Evolutionary conservation across 2,888 invertebrate genomes (phyloP), one percentile per base, ranked within the genome.

Genomic region (Plagodis pulveraria): DNA sequence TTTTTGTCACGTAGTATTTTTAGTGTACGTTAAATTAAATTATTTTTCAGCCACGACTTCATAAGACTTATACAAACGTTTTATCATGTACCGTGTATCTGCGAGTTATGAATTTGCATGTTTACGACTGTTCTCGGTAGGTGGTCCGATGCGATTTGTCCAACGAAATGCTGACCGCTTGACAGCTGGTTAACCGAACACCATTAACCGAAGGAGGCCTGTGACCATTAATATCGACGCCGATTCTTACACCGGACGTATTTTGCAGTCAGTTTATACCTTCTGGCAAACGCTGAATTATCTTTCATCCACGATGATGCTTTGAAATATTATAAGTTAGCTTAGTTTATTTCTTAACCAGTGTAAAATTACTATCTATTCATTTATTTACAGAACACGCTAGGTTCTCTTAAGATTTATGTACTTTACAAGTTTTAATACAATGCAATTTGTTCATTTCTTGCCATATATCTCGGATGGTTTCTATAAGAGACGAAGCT

Each of bases 101-200:
- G 63, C 65, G 63, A 65, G 50, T 83, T 87, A 86, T 86, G 86
- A 79, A 87, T 89, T 87, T 83, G 81, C 87, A 88, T 56, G 83
- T 88, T 88, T 87, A 89, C 84, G 86, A 85, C 79, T 72, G 69
- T 71, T 72, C 87, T 66, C 88, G 58, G 88, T 81, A 78, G 90
- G 91, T 87, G 91, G 91, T 85, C 90, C 69, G 67, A 65, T 64
- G 81, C 83, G 84, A 89, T 90, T 87, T 87, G 89, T 89, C 79
- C 80, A 63, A 78, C 73, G 73, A 78, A 85, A 84, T 85, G 80
- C 82, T 82, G 74, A 82, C 80, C 81, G 74, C 78, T 76, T 84
- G 87, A 87, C 87, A 86, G 85, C 73, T 79, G 84, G 80, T 84
- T 85, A 85, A 83, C 81, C 77, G 79, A 81, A 77, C 79, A 79